phyloP scores from a whole-genome alignment of 2,797 vertebrate species.

The Eospalax fontanierii region DNA sequence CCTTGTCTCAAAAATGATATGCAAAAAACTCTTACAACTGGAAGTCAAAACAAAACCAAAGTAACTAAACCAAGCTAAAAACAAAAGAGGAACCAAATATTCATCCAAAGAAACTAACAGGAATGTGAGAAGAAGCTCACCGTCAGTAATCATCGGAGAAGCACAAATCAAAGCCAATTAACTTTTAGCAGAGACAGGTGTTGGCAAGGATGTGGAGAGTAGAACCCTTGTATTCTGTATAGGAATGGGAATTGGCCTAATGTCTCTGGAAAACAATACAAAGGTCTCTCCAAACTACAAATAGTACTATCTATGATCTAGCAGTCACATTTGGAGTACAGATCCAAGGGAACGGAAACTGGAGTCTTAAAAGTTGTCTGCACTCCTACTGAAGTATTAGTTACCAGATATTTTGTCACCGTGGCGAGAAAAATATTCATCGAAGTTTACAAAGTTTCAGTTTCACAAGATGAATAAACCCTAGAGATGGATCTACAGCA shows the following conservation, averaged over 20 bases:
- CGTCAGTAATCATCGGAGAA: not conserved
- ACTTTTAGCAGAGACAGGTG: not conserved
- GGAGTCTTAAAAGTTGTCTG: not conserved
- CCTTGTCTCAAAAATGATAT: not conserved
- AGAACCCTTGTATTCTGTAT: not conserved
- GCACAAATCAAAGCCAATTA: not conserved
- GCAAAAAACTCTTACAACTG: not conserved
- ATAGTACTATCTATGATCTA: too few species aligned
- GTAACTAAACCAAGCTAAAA: not conserved
- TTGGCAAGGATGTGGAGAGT: not conserved
- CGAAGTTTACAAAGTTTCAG: not conserved
- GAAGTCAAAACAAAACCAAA: constrained; percentile 4
- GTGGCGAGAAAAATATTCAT: not conserved
- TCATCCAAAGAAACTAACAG: not conserved
- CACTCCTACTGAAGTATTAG: too few species aligned
- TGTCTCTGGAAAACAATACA: not conserved
- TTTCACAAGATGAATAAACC: not conserved
- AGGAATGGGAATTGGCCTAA: not conserved
- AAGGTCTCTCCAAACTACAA: not conserved
- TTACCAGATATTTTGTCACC: not conserved
- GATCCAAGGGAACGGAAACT: not conserved
- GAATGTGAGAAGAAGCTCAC: not conserved
- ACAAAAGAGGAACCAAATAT: not conserved
- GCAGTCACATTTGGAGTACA: not conserved
- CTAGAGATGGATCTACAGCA: not conserved